Base-by-base conservation (phyloP, 2,888 invertebrate genomes). In the Bugulina stolonifera region DNA sequence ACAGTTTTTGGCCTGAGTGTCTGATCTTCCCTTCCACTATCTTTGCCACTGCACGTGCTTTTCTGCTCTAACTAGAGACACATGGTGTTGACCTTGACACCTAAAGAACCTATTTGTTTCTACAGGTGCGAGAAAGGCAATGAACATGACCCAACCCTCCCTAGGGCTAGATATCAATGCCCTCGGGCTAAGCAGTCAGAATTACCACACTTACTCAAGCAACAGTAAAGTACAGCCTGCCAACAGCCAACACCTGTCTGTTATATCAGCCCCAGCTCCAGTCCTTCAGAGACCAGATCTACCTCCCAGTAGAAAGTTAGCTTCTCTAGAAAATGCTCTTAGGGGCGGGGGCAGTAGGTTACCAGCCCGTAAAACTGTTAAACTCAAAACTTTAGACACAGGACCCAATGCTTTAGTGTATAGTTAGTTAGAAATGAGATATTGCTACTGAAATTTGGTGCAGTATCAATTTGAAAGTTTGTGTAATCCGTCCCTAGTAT, bases 181-280 rank as follows among this genome's bases (percentile, higher is more conserved):
- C 32, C 64, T 64, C 25, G 64, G 64, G 34, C 29, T 64, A 27
- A 64, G 29, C 10, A 64, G 32, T 32, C 43, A 43, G 10, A 43
- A 18, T 18, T 43, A 43, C 43, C 64, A 64, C 10, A 14, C 25
- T 27, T 64, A 64, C 32, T 25, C 22, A 3, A 55, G 10, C n/a
- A 64, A 34, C 52, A 70, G 52, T 29, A 70, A 70, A 70, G 70
- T 70, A 14, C 70, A 70, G 23, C 70, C 70, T 25, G 52, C 52
- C 23, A 54, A 43, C 23, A 29, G 35, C 32, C 70, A 70, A 29
- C 70, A 70, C 52, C 77, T 82, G 72, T 82, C 82, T 72, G 81
- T 83, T 73, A 81, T 82, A 73, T 83, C 83, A 54, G 82, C 82
- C 70, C 82, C 83, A 72, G 82, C 82, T 54, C 82, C 83, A 32